Evolutionary conservation across 2,888 invertebrate species (phyloP), one percentile per base, ranked within the genome.

Genomic region (Pediacus dermestoides): DNA sequence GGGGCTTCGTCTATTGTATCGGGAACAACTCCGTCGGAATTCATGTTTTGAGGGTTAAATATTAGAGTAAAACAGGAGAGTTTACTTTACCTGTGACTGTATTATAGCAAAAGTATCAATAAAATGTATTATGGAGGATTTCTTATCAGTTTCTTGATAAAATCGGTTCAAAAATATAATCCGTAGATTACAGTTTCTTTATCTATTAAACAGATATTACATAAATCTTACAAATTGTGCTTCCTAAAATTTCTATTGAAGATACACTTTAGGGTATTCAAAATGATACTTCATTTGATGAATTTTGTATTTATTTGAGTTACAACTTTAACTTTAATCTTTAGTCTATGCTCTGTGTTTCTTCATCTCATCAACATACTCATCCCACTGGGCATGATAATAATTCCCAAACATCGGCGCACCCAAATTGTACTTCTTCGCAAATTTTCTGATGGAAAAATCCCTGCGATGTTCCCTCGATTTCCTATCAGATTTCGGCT

Each of bases 1-100:
- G 85, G 85, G 2, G 74, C 73, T 3, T 63, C 70, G 31, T 76
- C 75, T 16, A 86, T 61, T 1, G 85, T 80, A 61, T 87, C 85
- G 2, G 85, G 82, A 9, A 85, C 74, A 46, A 75, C 76, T 60
- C 62, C 75, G 62, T 76, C 77, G 46, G 27, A 12, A n/a, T 34
- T 18, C 4, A 6, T 18, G 18, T 18, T 18, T 4, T 18, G 8
- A 18, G 8, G 4, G 8, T 18, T 18, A n/a, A n/a, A n/a, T n/a
- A n/a, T n/a, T n/a, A n/a, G n/a, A n/a, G n/a, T n/a, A n/a, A n/a
- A n/a, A n/a, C n/a, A n/a, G n/a, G n/a, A n/a, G n/a, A n/a, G n/a
- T n/a, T n/a, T n/a, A n/a, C n/a, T n/a, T n/a, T n/a, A n/a, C n/a
- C n/a, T n/a, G n/a, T n/a, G n/a, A n/a, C n/a, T n/a, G n/a, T n/a